Percentiles rank a stretch among this genome's conserved stretches.
These are phyloP conservation scores for Elmis aenea DNA, from an alignment of 2,888 invertebrate genomes.

Conservation along the genomic window DNA sequence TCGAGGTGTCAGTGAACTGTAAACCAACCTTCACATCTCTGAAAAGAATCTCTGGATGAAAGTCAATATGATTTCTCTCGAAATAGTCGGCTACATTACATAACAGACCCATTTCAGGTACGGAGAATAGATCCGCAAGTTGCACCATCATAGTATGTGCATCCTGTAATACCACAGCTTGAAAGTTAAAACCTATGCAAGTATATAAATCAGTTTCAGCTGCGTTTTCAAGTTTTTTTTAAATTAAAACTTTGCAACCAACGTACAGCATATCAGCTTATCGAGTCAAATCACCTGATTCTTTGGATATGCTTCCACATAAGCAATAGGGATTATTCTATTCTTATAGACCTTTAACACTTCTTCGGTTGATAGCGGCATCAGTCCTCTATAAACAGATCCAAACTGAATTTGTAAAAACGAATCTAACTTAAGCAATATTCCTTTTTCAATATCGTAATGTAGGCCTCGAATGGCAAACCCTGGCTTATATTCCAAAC, in stretches of 20 bases:
- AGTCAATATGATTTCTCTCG: conserved; percentile 81
- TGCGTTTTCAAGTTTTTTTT: background rate
- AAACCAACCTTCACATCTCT: conserved; percentile 39
- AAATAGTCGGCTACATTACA: conserved; percentile 94
- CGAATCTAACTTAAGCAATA: conserved; percentile 90
- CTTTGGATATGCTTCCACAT: conserved; percentile 68
- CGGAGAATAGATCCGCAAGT: conserved; percentile 92
- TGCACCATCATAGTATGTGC: conserved; percentile 80
- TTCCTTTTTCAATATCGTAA: conserved; percentile 93
- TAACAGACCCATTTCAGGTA: conserved; percentile 91
- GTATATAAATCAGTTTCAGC: background rate
- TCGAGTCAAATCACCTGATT: too few species aligned
- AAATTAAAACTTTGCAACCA: too few species aligned
- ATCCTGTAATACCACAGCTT: conserved; percentile 46
- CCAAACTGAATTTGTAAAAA: conserved; percentile 96
- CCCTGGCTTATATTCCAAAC: conserved; percentile 81
- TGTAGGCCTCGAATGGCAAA: conserved; percentile 97
- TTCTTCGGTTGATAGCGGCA: conserved; percentile 76
- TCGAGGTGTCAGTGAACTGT: too few species aligned
- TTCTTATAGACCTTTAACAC: conserved; percentile 81
- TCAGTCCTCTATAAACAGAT: conserved; percentile 83
- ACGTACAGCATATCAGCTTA: too few species aligned
- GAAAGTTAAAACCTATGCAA: conserved; percentile 7
- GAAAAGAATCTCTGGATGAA: conserved; percentile 93
- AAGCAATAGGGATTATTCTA: conserved; percentile 79